phyloP scores from a whole-genome alignment of 2,888 invertebrate genomes.

The Troides aeacus region DNA sequence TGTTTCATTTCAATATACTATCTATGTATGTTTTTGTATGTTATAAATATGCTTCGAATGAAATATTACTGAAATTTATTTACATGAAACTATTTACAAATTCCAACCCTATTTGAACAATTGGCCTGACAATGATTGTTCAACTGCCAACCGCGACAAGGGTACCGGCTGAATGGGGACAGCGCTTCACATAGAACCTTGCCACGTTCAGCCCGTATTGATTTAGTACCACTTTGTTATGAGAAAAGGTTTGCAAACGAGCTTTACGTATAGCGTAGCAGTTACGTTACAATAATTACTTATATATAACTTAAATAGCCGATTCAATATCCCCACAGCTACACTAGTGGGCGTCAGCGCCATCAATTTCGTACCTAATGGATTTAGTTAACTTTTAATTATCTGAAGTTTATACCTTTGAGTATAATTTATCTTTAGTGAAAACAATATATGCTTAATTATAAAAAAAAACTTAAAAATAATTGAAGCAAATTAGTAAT shows the following conservation, averaged over 20 bases:
- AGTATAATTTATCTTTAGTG: no score
- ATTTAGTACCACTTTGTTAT: constrained; percentile 39
- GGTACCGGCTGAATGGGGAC: constrained; percentile 52
- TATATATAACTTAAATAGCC: no score
- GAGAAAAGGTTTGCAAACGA: constrained; percentile 15
- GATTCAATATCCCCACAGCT: no score
- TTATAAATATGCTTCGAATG: constrained; percentile 3
- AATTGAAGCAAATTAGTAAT: no score
- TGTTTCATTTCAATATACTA: background rate
- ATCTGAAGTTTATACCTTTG: no score
- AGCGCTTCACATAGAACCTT: constrained; percentile 42
- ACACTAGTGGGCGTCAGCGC: no score
- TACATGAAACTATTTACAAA: background rate
- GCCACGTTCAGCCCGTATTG: constrained; percentile 44
- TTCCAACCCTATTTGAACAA: constrained; percentile 38
- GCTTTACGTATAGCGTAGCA: background rate
- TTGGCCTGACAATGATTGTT: constrained; percentile 46
- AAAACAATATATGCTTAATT: no score
- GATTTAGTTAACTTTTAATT: no score
- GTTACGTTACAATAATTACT: no score
- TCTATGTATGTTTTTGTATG: background rate
- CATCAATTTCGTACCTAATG: no score
- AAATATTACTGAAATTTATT: constrained; percentile 21
- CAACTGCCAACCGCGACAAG: constrained; percentile 52
- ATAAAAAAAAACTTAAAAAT: no score